phyloP scores from a whole-genome alignment of 2,888 invertebrate genomes.

The Cetonia aurata region DNA sequence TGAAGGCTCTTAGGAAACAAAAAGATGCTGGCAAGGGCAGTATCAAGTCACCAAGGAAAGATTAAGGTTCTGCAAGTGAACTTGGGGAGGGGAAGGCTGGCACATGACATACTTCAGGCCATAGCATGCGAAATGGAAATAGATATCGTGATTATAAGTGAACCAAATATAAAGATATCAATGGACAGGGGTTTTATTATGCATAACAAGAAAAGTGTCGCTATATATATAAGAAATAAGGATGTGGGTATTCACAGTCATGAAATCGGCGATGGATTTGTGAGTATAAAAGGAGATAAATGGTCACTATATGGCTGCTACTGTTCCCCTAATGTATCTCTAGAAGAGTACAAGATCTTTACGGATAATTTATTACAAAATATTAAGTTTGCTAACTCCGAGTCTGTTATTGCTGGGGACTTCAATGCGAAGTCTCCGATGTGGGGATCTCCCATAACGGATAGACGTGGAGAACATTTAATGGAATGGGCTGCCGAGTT shows the following conservation, averaged over 20 bases:
- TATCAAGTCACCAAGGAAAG: too few species aligned
- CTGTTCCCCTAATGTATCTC: not conserved
- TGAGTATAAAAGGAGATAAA: not conserved
- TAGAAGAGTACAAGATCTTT: not conserved
- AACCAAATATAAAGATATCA: not conserved
- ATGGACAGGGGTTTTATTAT: not conserved
- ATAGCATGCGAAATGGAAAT: too few species aligned
- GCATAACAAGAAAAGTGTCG: not conserved
- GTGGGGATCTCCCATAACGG: conserved; percentile 28
- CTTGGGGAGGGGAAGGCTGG: too few species aligned
- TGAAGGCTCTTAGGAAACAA: too few species aligned
- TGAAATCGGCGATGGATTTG: not conserved
- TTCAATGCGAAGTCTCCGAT: conserved; percentile 38
- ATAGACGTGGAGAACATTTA: conserved; percentile 21
- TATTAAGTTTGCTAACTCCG: not conserved
- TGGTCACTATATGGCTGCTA: conserved; percentile 16
- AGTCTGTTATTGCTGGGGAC: conserved; percentile 19
- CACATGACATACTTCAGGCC: too few species aligned
- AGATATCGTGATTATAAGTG: not conserved
- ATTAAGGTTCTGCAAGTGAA: too few species aligned
- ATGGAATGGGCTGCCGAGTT: conserved; percentile 6
- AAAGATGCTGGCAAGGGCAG: too few species aligned
- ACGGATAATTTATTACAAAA: not conserved
- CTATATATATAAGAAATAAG: too few species aligned
- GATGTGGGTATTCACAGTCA: not conserved